These are phyloP conservation scores for Ophion ventricosus DNA, from an alignment of 2,888 invertebrate genomes.

Conservation along the genomic window DNA sequence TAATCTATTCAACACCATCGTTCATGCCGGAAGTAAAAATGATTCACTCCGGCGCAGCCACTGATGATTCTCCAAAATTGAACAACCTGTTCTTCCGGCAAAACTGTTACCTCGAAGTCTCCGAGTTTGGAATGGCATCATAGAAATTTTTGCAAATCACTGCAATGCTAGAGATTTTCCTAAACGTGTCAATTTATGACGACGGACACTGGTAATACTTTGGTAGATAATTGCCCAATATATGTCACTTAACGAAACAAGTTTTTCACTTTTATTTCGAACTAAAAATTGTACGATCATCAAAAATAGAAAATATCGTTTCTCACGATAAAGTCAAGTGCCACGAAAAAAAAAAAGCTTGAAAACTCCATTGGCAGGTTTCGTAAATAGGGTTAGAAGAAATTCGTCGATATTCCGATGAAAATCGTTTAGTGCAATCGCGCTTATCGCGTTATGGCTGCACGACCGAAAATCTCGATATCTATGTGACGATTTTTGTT, in stretches of 20 bases:
- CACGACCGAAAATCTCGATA: constrained; percentile 7
- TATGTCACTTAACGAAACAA: not conserved
- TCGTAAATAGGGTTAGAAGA: not conserved
- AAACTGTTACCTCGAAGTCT: not conserved
- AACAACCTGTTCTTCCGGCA: not conserved
- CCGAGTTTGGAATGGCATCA: not conserved
- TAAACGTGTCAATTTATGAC: not conserved
- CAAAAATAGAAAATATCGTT: not conserved
- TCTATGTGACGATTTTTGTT: constrained; percentile 1
- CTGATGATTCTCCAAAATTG: no score
- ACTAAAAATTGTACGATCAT: not conserved
- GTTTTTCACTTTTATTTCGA: not conserved
- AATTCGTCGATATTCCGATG: not conserved
- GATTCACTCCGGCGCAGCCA: no score
- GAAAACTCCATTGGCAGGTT: not conserved
- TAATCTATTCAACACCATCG: no score
- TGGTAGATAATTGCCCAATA: not conserved
- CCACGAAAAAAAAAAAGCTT: not conserved
- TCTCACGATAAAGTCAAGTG: not conserved
- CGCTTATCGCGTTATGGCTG: not conserved
- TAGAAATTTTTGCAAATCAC: constrained; percentile 17
- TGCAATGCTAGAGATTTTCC: not conserved
- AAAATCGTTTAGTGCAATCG: not conserved
- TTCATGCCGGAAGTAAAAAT: no score
- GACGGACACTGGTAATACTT: not conserved